These are phyloP conservation scores for Paratrypauchen microcephalus DNA, from an alignment of 2,797 vertebrate genomes.

Conservation along the genomic window DNA sequence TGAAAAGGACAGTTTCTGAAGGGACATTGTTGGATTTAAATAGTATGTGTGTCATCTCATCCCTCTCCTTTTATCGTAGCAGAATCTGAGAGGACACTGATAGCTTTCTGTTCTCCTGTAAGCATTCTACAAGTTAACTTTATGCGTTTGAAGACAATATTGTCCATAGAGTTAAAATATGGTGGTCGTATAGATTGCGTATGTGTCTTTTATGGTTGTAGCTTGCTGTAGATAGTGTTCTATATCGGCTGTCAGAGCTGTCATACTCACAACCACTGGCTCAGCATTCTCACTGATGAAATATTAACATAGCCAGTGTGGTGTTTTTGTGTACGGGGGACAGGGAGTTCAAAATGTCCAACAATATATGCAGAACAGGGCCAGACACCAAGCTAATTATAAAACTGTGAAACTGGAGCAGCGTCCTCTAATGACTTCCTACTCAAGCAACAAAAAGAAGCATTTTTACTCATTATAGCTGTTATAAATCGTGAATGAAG, in stretches of 20 bases:
- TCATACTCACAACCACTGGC: not conserved
- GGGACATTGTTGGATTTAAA: no score
- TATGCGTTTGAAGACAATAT: no score
- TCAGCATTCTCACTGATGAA: constrained; percentile 4
- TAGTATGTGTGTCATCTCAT: no score
- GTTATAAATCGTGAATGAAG: not conserved
- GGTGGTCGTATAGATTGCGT: not conserved
- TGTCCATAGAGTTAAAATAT: not conserved
- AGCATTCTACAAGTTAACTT: no score
- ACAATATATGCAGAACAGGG: not conserved
- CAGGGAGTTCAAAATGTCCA: not conserved
- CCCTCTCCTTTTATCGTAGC: no score
- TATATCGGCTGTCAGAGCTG: not conserved
- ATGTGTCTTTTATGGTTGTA: not conserved
- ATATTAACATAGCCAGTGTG: not conserved
- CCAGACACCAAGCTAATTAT: constrained; percentile 2
- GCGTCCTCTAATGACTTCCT: not conserved
- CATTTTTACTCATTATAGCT: not conserved
- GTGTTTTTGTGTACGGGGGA: not conserved
- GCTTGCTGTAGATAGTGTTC: not conserved
- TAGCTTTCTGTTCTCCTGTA: no score
- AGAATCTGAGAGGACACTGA: no score
- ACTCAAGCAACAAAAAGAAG: not conserved
- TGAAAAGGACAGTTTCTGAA: no score
- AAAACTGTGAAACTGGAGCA: not conserved